A percentile compares a stretch with the other conserved stretches of the same genome.
Conservation (phyloP, 2,113 vertebrate genomes). For the pig (Sus scrofa) region DNA sequence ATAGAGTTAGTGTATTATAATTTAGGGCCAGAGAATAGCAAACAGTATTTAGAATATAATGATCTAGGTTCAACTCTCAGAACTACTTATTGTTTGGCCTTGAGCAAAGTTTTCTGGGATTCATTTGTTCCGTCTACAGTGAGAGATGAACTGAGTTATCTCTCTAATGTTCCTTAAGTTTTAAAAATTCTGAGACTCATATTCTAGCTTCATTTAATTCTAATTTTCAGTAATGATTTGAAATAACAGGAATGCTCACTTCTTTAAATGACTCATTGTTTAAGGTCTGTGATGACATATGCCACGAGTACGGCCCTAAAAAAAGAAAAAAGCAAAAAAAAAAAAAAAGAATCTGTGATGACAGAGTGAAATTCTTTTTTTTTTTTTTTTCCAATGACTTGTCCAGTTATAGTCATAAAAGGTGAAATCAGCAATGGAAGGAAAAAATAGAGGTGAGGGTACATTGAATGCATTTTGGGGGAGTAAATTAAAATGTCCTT, state of each 20-base stretch:
- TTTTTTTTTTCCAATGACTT: neutral
- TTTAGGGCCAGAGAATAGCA: neutral
- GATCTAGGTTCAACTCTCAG: neutral
- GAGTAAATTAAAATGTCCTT: neutral
- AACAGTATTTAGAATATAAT: neutral
- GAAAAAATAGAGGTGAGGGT: neutral
- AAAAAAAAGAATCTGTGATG: neutral
- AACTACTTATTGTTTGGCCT: neutral
- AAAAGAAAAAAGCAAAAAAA: neutral
- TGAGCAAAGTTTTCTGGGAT: neutral
- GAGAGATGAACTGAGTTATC: neutral
- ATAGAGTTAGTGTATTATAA: neutral
- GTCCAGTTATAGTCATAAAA: neutral
- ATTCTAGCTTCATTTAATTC: neutral
- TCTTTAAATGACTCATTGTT: neutral
- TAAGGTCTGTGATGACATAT: neutral
- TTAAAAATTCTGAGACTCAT: neutral
- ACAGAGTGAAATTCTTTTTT: neutral
- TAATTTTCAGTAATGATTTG: neutral
- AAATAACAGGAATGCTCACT: neutral
- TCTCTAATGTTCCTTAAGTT: neutral
- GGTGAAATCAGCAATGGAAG: neutral
- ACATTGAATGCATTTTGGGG: neutral
- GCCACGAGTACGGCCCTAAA: too few species aligned
- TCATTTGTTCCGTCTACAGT: neutral